These are phyloP conservation scores for Argyrosomus japonicus DNA, from an alignment of 2,113 vertebrate species.

Conservation along the genomic window DNA sequence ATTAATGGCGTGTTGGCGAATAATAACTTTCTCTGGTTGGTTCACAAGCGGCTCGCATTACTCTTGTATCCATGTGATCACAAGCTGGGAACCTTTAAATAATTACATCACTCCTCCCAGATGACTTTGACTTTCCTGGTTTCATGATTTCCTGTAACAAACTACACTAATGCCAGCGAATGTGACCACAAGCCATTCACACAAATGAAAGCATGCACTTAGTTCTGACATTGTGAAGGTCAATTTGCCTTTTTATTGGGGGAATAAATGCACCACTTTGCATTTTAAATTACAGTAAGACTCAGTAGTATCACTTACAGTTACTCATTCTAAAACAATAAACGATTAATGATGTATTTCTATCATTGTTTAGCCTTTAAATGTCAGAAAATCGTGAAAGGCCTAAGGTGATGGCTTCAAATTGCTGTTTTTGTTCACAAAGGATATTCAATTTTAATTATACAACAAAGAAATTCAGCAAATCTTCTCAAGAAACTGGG, in stretches of 20 bases:
- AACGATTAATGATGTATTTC: background rate
- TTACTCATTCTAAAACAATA: background rate
- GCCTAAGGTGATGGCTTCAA: background rate
- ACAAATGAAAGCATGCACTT: conserved; percentile 11
- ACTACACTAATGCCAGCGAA: conserved; percentile 8
- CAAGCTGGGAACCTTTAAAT: conserved; percentile 30
- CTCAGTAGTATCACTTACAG: background rate
- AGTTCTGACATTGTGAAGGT: conserved; percentile 30
- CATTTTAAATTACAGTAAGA: background rate
- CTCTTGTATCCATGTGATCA: conserved; percentile 8
- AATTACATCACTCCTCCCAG: conserved; percentile 54
- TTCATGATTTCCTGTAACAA: conserved; percentile 43
- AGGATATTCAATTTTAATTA: background rate
- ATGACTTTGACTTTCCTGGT: conserved; percentile 50
- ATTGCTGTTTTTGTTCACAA: background rate
- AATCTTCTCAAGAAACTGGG: background rate
- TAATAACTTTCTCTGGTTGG: conserved; percentile 20
- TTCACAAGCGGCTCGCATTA: conserved; percentile 32
- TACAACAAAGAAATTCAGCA: background rate
- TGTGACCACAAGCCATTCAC: conserved; percentile 13
- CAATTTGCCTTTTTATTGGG: conserved; percentile 2
- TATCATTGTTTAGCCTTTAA: background rate
- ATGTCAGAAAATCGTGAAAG: background rate
- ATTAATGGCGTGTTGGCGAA: conserved; percentile 27
- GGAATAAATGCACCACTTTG: background rate